Percentiles rank a stretch among this genome's conserved stretches.
These are phyloP conservation scores for Epinotia demarniana DNA, from an alignment of 2,888 invertebrate genomes.

Conservation along the genomic window DNA sequence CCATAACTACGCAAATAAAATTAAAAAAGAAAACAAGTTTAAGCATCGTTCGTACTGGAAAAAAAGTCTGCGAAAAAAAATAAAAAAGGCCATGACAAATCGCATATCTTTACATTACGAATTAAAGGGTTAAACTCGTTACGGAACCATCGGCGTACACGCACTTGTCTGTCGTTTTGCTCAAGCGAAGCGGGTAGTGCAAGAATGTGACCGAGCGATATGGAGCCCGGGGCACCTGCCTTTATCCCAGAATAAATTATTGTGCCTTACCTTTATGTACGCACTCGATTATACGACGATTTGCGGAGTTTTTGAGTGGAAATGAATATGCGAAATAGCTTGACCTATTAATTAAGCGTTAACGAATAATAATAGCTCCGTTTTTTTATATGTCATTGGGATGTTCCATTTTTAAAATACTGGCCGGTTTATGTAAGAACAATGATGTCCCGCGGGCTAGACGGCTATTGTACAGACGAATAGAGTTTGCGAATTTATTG, in stretches of 20 bases:
- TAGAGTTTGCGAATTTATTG: conserved; percentile 15
- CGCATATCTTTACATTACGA: too few relatives aligned
- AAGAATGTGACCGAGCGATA: conserved; percentile 44
- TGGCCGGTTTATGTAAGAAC: conserved; percentile 18
- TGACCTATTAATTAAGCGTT: conserved; percentile 2
- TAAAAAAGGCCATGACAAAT: too few relatives aligned
- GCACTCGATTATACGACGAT: conserved; percentile 24
- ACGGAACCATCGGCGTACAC: conserved; percentile 10
- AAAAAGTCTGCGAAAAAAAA: too few relatives aligned
- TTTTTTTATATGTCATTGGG: not conserved
- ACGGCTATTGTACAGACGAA: conserved; percentile 25
- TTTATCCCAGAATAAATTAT: conserved; percentile 37
- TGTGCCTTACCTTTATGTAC: conserved; percentile 29
- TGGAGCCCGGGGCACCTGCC: conserved; percentile 24
- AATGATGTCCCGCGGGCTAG: conserved; percentile 23
- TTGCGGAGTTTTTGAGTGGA: conserved; percentile 3
- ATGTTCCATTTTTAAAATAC: not conserved
- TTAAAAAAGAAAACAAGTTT: too few relatives aligned
- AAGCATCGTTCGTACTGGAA: too few relatives aligned
- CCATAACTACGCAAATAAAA: too few relatives aligned
- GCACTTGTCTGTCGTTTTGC: conserved; percentile 5
- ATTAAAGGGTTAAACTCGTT: not conserved
- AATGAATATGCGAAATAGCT: not conserved
- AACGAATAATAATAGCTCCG: not conserved
- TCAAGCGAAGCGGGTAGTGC: conserved; percentile 24